Evolutionary conservation across 2,797 vertebrate species (phyloP), one percentile per base, ranked within the genome.

Genomic region (Eremophila alpestris): DNA sequence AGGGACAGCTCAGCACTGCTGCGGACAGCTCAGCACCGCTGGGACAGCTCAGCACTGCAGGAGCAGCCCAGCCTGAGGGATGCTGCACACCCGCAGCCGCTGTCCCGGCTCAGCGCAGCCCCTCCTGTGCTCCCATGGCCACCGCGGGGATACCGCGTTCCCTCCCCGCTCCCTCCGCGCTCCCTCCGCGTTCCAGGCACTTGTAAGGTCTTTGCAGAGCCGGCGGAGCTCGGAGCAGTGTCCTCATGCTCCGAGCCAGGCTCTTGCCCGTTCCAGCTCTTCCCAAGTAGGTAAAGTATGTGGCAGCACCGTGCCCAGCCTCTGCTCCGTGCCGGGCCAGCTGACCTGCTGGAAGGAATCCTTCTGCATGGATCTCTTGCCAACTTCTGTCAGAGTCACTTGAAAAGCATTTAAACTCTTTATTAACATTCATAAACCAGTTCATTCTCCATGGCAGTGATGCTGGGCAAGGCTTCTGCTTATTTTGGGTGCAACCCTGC

Each of bases 241-340:
- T 73, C 13, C 51, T 16, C 3, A 0, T 4, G 14, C 83, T 23
- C 23, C 2, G 22, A 27, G 40, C 46, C n/a, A 4, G 22, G 41
- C 60, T 83, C 32, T 12, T 0, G 15, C 32, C 70, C 36, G 1
- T 1, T n/a, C 11, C 46, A 59, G 71, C 75, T 89, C 79, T 94
- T 93, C 96, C 94, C 95, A 92, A 82, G 20, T 87, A 63, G 92
- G 92, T 56, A 79, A 94, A 82, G 46, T 41, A 70, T 84, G 86
- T 5, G 48, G 1, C 10, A 30, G 21, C 56, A 14, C 13, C 5
- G n/a, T 62, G 75, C 62, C 36, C 26, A n/a, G 84, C 65, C 56
- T 4, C 87, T 56, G 87, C 68, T 58, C 45, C 2, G 3, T 13
- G 48, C 77, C 4, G 6, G 46, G 60, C 80, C 52, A 55, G 55